These are phyloP conservation scores for Oscheius sp. DNA, from an alignment of 2,888 invertebrate species.

Conservation along the genomic window DNA sequence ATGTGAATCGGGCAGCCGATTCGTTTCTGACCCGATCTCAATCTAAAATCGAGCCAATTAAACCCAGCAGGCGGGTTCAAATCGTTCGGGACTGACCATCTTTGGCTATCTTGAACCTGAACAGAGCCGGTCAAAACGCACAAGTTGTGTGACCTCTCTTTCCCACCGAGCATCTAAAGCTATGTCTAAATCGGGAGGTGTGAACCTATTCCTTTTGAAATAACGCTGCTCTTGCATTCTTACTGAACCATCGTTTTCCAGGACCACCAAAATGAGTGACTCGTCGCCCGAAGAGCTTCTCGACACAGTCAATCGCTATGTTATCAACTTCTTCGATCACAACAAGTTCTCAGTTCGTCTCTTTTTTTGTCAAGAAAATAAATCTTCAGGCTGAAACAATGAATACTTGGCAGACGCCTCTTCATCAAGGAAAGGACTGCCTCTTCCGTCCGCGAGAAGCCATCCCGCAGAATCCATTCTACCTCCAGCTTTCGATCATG, in stretches of 20 bases:
- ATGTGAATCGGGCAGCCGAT: too few relatives aligned
- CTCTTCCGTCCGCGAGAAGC: not conserved
- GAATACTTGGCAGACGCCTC: not conserved
- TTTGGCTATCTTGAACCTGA: too few relatives aligned
- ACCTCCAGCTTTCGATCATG: not conserved
- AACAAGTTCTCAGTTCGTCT: conserved; percentile 3
- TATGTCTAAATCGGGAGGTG: too few relatives aligned
- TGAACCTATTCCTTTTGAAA: too few relatives aligned
- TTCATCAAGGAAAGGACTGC: conserved; percentile 17
- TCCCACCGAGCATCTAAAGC: too few relatives aligned
- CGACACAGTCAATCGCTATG: not conserved
- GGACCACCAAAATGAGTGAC: not conserved
- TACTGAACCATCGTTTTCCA: not conserved
- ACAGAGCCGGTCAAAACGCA: too few relatives aligned
- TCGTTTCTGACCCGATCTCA: too few relatives aligned
- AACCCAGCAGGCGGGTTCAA: too few relatives aligned
- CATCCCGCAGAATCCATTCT: not conserved
- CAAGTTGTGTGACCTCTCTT: too few relatives aligned
- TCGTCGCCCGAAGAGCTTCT: not conserved
- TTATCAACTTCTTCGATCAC: not conserved
- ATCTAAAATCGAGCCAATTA: too few relatives aligned
- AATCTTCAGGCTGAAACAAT: conserved; percentile 1
- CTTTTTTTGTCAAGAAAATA: not conserved
- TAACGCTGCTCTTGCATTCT: not conserved
- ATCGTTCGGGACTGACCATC: too few relatives aligned